These are phyloP conservation scores for Brachionichthys hirsutus DNA, from an alignment of 2,113 vertebrate species.

Conservation along the genomic window DNA sequence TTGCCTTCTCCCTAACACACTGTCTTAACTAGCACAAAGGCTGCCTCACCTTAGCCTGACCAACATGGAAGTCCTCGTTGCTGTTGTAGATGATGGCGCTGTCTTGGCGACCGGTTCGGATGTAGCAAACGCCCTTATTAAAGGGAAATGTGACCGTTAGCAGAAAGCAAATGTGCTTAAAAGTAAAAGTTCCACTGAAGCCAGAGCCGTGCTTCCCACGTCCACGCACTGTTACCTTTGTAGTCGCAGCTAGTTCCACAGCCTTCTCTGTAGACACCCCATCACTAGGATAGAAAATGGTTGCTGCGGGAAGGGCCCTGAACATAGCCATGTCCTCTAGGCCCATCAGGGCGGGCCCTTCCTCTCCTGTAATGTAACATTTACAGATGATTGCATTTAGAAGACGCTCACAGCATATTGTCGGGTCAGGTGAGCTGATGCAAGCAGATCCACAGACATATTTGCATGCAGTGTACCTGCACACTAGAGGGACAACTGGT, in stretches of 20 bases:
- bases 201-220: background rate
- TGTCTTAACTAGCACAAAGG: background rate
- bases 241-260: conserved; percentile 90
- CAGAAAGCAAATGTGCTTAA: background rate
- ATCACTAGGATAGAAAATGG: conserved; percentile 92
- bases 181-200: background rate
- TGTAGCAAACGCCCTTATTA: conserved; percentile 90
- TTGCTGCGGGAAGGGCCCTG: conserved; percentile 84
- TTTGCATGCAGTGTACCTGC: conserved; percentile 78
- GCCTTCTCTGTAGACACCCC: conserved; percentile 92
- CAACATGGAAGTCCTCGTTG: conserved; percentile 91
- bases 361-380: conserved; percentile 82
- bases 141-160: conserved; percentile 12
- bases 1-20: background rate
- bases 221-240: conserved; percentile 78
- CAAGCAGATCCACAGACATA: conserved; percentile 48
- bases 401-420: conserved; percentile 3
- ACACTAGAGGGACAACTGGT: conserved; percentile 69
- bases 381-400: background rate
- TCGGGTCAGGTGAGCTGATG: conserved; percentile 31
- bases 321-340: conserved; percentile 93
- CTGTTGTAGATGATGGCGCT: conserved; percentile 88
- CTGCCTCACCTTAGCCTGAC: conserved; percentile 85
- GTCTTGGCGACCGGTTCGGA: conserved; percentile 93
- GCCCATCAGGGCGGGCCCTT: conserved; percentile 93